Evolutionary conservation across 2,797 vertebrate species (phyloP).

Genomic region (Alectoris magna): DNA sequence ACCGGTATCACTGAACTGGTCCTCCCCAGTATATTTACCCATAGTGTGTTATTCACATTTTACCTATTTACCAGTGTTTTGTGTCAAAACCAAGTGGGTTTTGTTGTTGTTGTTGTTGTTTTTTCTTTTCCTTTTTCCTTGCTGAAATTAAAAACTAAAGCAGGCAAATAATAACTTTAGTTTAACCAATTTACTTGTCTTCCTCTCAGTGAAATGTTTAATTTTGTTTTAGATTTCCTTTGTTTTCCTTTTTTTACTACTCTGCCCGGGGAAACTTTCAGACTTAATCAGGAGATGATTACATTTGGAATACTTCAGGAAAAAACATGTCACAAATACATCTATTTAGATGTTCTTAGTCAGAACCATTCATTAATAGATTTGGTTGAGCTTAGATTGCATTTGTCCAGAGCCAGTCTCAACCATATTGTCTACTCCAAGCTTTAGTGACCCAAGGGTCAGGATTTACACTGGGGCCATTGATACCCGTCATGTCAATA

Average conservation of each 20-base stretch:
- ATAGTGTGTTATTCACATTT: neutral
- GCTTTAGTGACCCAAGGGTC: neutral
- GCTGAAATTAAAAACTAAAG: neutral
- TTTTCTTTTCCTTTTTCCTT: neutral
- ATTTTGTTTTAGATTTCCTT: constrained; percentile 13
- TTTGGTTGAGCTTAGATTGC: neutral
- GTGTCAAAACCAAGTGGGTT: neutral
- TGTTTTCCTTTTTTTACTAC: neutral
- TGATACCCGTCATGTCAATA: neutral
- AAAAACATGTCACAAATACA: neutral
- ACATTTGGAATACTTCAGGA: neutral
- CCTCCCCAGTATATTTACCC: neutral
- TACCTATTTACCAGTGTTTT: neutral
- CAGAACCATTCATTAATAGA: neutral
- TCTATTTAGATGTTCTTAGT: constrained; percentile 24
- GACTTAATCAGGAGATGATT: neutral
- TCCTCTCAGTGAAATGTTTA: neutral
- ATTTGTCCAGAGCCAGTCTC: neutral
- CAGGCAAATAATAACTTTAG: neutral
- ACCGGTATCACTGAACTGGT: neutral
- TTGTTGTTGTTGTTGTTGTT: neutral
- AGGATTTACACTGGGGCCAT: neutral
- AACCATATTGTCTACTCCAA: neutral
- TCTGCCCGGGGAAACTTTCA: neutral
- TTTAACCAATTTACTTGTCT: neutral